Percentiles rank a stretch among this genome's conserved stretches.
Evolutionary conservation across 2,888 invertebrate species (phyloP).

Genomic region (Cephus sareptanus): DNA sequence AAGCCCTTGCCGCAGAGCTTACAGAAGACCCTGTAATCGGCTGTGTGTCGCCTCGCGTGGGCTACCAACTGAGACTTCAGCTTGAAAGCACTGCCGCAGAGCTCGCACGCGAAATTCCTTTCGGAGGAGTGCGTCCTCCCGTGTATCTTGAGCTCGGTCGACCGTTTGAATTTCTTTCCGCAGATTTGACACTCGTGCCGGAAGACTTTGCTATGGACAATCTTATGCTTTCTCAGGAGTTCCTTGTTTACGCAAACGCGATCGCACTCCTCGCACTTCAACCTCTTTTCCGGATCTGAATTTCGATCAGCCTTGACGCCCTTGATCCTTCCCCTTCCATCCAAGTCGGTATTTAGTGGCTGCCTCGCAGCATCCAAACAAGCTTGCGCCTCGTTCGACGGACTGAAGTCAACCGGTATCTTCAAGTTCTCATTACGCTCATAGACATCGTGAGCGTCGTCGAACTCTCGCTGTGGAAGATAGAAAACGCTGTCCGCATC

Average conservation of each 20-base stretch:
- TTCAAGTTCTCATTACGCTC: no score
- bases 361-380: no score
- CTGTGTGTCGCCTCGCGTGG: conserved; percentile 13
- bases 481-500: no score
- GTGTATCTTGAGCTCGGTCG: conserved; percentile 69
- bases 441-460: no score
- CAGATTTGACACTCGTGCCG: conserved; percentile 70
- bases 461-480: no score
- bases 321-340: no score
- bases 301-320: background rate
- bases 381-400: no score
- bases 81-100: conserved; percentile 13
- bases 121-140: conserved; percentile 68
- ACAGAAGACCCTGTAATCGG: conserved; percentile 9
- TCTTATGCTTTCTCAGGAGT: conserved; percentile 69
- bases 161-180: conserved; percentile 67
- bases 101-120: conserved; percentile 17
- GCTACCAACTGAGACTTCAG: conserved; percentile 11
- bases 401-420: no score
- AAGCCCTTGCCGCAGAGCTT: conserved; percentile 16
- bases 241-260: conserved; percentile 67
- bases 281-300: conserved; percentile 13
- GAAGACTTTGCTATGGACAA: conserved; percentile 68
- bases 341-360: no score
- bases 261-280: conserved; percentile 69